Conservation (phyloP, 2,113 vertebrate genomes). For the Brachyistius frenatus region DNA sequence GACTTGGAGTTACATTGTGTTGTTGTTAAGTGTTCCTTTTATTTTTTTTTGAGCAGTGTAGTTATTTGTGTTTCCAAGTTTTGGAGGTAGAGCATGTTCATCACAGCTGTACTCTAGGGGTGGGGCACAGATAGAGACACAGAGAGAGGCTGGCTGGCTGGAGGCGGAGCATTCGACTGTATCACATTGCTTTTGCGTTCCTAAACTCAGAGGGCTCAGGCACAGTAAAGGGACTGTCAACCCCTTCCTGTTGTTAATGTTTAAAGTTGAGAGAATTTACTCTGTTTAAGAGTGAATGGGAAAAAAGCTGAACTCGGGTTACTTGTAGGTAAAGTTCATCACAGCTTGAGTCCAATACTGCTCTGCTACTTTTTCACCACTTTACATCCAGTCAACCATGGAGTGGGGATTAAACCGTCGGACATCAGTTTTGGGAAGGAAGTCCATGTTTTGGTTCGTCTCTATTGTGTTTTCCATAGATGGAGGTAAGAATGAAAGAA, state of each 20-base stretch:
- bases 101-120: neutral
- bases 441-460: constrained; percentile 23
- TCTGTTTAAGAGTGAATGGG: neutral
- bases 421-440: constrained; percentile 8
- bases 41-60: too few relatives aligned
- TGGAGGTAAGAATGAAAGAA: constrained; percentile 46
- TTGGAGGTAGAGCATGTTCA: neutral
- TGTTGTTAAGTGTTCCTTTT: too few relatives aligned
- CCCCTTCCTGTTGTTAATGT: neutral
- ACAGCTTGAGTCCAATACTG: neutral
- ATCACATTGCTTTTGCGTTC: constrained; percentile 2
- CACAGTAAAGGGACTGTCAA: constrained; percentile 1
- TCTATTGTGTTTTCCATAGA: constrained; percentile 19
- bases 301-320: neutral
- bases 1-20: too few relatives aligned
- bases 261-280: neutral
- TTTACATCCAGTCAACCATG: constrained; percentile 38
- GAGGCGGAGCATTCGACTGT: constrained; percentile 41
- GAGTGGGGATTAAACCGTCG: neutral
- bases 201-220: neutral
- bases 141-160: constrained; percentile 6
- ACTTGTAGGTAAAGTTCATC: neutral
- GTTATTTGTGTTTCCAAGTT: too few relatives aligned
- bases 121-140: constrained; percentile 7
- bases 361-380: neutral